Evolutionary conservation across 2,888 invertebrate genomes (phyloP), one percentile per base, ranked within the genome.

Genomic region (Mythimna lalbum): DNA sequence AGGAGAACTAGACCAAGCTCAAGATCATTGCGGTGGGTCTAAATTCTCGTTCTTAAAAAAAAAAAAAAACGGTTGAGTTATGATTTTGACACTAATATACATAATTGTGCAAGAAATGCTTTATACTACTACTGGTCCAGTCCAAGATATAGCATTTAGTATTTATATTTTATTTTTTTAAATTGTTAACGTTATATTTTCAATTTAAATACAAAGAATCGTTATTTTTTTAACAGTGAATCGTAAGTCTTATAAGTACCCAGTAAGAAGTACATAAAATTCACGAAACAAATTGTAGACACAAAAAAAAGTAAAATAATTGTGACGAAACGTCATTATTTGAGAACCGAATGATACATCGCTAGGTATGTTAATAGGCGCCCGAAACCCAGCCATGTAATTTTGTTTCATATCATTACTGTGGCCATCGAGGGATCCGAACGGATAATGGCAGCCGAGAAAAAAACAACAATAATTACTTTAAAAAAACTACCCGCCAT

Each of bases 341-440:
- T 88, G 86, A 83, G 89, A 81, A 85, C 85, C 86, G 90, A 93
- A 93, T 93, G 93, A 93, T 93, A 93, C 90, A 86, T 86, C 83
- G 83, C 92, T 93, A 94, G 94, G 92, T 93, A 94, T 92, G 93
- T 94, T 95, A 95, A 95, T 95, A 93, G 91, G 87, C 86, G 89
- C 84, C 89, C 88, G 84, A 90, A 90, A 90, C 87, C 85, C 85
- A 85, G 90, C 92, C 92, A 91, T 94, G 89, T 95, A 95, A 95
- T 95, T 95, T 95, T 87, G 90, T 86, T 92, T 91, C 91, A 90
- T 94, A 94, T 94, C 94, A 95, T 95, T 95, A 95, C 90, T 88
- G 80, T 87, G 87, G 90, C 87, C 86, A 86, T 81, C 86, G 86
- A 85, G 90, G 91, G 89, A 87, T 90, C 90, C 88, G 88, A 90